Conservation (phyloP, 2,888 invertebrate genomes). For the Tachina grossa region DNA sequence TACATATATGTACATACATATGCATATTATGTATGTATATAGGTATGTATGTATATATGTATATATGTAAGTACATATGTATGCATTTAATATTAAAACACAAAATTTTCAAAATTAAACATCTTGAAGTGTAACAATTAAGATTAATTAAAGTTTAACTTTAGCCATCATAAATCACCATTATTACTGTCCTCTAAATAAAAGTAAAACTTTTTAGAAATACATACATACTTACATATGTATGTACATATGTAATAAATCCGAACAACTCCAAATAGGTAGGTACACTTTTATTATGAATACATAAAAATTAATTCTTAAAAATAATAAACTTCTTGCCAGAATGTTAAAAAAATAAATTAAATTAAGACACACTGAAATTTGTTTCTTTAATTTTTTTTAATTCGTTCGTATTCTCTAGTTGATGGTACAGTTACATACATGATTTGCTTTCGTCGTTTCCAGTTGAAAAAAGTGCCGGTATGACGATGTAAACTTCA, state of each 20-base stretch:
- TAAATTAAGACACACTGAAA: background rate
- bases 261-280: background rate
- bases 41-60: too few species aligned
- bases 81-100: too few species aligned
- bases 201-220: background rate
- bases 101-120: too few species aligned
- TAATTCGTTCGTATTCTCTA: constrained; percentile 28
- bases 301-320: background rate
- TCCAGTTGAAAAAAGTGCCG: constrained; percentile 43
- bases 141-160: background rate
- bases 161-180: background rate
- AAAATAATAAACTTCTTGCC: background rate
- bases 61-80: too few species aligned
- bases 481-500: constrained; percentile 27
- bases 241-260: too few species aligned
- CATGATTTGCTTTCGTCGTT: constrained; percentile 47
- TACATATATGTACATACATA: too few species aligned
- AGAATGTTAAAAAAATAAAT: background rate
- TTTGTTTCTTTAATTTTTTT: background rate
- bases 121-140: too few species aligned
- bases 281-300: background rate
- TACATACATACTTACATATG: too few species aligned
- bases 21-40: too few species aligned
- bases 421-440: constrained; percentile 61
- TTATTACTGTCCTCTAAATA: background rate